phyloP scores from a whole-genome alignment of 2,888 invertebrate species.

The Abrostola tripartita region DNA sequence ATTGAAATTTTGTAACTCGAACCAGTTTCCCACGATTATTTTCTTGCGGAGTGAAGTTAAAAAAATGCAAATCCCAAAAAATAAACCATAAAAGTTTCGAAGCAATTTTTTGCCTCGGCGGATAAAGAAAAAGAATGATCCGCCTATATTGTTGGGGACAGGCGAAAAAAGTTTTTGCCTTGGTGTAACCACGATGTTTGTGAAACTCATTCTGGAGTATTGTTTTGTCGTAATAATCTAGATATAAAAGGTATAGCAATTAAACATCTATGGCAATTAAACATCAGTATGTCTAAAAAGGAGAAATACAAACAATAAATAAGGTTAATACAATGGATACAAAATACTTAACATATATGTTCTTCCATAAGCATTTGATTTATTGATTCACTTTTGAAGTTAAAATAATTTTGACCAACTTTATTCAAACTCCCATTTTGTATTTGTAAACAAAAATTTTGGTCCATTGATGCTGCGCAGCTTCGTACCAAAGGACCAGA shows the following conservation, averaged over 20 bases:
- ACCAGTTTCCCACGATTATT: conserved; percentile 41
- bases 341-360: too few species aligned
- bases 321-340: too few species aligned
- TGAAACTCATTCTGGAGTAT: conserved; percentile 23
- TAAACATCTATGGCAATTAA: not conserved
- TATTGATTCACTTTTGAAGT: too few species aligned
- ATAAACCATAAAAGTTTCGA: conserved; percentile 49
- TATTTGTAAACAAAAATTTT: too few species aligned
- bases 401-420: too few species aligned
- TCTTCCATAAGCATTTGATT: too few species aligned
- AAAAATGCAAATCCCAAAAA: conserved; percentile 54
- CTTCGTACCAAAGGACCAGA: too few species aligned
- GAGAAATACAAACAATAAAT: too few species aligned
- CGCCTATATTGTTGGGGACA: conserved; percentile 47
- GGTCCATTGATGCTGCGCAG: too few species aligned
- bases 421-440: too few species aligned
- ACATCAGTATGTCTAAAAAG: too few species aligned
- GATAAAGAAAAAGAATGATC: conserved; percentile 59
- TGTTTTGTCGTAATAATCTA: conserved; percentile 12
- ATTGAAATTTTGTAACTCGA: conserved; percentile 30
- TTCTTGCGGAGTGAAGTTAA: conserved; percentile 33
- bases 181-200: conserved; percentile 29
- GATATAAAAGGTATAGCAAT: not conserved
- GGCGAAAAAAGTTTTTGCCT: conserved; percentile 42
- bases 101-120: conserved; percentile 59